Evolutionary conservation across 2,888 invertebrate species (phyloP).

Genomic region (Phymatocera aterrima): DNA sequence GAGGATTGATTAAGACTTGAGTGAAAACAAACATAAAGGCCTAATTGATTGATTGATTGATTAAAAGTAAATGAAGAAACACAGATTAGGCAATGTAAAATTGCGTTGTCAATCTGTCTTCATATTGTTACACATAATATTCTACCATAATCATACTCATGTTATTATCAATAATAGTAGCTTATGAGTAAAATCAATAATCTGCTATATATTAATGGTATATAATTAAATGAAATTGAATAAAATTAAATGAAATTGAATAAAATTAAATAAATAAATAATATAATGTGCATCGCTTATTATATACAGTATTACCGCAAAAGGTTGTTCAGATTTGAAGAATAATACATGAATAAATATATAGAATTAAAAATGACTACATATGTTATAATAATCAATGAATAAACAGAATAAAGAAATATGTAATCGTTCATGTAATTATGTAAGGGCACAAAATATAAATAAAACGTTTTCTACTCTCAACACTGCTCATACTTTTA

Average conservation of each 20-base stretch:
- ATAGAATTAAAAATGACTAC: background rate
- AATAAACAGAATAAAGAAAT: conserved; percentile 25
- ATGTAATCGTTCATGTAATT: conserved; percentile 46
- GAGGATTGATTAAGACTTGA: background rate
- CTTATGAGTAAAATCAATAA: conserved; percentile 5
- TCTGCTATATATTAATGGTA: conserved; percentile 11
- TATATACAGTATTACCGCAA: conserved; percentile 40
- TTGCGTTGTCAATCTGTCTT: conserved; percentile 4
- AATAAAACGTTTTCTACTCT: conserved; percentile 55
- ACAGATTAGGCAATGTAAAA: conserved; percentile 2
- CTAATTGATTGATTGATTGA: conserved; percentile 4
- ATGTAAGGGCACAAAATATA: conserved; percentile 48
- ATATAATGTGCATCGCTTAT: conserved; percentile 42
- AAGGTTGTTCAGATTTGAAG: conserved; percentile 31
- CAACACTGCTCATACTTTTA: background rate
- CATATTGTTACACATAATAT: too few species aligned
- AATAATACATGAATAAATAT: background rate
- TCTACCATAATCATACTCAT: conserved; percentile 1
- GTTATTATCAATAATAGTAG: background rate
- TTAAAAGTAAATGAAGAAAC: background rate
- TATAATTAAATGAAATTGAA: too few species aligned
- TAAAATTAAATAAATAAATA: background rate
- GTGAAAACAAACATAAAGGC: background rate
- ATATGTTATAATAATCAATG: background rate
- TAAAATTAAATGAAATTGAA: too few species aligned